A percentile compares a stretch with the other conserved stretches of the same genome.
Evolutionary conservation across 2,797 vertebrate genomes (phyloP).

Genomic region (Hippopotamyrus pictus): DNA sequence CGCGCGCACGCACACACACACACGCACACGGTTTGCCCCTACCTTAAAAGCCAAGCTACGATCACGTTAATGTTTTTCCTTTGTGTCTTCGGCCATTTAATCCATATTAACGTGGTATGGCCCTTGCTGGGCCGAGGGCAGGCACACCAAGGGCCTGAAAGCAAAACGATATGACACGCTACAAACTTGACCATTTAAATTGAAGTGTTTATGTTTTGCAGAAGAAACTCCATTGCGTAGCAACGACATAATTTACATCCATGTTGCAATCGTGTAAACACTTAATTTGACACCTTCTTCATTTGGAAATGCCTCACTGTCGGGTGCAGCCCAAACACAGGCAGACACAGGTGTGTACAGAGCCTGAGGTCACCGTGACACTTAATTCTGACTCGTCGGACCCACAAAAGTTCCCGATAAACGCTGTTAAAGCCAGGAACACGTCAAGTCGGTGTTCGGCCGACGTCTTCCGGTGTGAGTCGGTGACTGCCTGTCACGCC

Average conservation of each 20-base stretch:
- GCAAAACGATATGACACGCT: conserved; percentile 35
- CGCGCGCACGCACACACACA: too few relatives aligned
- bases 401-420: neutral
- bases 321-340: neutral
- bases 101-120: neutral
- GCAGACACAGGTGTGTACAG: neutral
- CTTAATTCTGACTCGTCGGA: neutral
- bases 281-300: conserved; percentile 64
- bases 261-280: conserved; percentile 63
- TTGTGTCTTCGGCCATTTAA: neutral
- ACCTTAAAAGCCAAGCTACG: neutral
- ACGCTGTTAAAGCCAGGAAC: neutral
- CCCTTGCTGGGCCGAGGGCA: too few relatives aligned
- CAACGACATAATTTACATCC: conserved; percentile 65
- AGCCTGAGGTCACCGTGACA: neutral
- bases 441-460: neutral
- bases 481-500: neutral
- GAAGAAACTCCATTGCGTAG: conserved; percentile 61
- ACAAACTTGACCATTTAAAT: conserved; percentile 49
- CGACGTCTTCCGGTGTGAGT: neutral
- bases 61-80: neutral
- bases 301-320: conserved; percentile 53
- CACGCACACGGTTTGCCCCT: neutral
- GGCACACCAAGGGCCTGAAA: conserved; percentile 17
- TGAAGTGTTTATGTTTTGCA: conserved; percentile 64